Evolutionary conservation across 2,797 vertebrate genomes (phyloP).

Genomic region (Liparis tanakae): DNA sequence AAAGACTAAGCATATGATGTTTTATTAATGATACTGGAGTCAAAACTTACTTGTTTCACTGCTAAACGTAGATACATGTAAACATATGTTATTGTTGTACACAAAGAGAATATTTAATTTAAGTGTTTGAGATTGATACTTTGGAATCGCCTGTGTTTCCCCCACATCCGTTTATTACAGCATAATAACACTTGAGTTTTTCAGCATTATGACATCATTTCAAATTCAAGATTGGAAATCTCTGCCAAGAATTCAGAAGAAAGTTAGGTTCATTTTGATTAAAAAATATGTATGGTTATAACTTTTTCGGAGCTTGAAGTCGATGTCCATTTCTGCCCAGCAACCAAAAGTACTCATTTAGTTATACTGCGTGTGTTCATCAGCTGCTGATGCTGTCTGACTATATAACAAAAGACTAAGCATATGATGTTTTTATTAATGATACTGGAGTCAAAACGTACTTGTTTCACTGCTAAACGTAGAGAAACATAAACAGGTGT

Average conservation of each 20-base stretch:
- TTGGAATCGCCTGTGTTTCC: no score
- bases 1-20: conserved; percentile 19
- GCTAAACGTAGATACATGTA: background rate
- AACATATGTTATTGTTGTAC: no score
- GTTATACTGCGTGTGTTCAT: conserved; percentile 12
- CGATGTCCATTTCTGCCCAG: background rate
- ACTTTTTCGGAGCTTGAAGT: background rate
- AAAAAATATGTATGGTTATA: background rate
- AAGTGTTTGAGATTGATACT: background rate
- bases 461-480: conserved; percentile 3
- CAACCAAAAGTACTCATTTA: background rate
- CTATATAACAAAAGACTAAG: conserved; percentile 32
- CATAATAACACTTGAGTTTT: background rate
- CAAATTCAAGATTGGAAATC: background rate
- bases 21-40: conserved; percentile 42
- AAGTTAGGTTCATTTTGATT: background rate
- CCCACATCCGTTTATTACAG: background rate
- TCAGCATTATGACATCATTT: background rate
- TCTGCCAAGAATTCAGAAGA: background rate
- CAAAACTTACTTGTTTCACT: background rate
- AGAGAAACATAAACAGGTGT: background rate
- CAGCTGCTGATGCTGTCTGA: conserved; percentile 39
- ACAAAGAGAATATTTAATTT: background rate
- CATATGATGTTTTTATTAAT: conserved; percentile 46
- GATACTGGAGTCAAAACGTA: conserved; percentile 2